A percentile compares a stretch with the other conserved stretches of the same genome.
Conservation (phyloP, 1,140 invertebrate genomes). For the Zaprionus nigranus region DNA sequence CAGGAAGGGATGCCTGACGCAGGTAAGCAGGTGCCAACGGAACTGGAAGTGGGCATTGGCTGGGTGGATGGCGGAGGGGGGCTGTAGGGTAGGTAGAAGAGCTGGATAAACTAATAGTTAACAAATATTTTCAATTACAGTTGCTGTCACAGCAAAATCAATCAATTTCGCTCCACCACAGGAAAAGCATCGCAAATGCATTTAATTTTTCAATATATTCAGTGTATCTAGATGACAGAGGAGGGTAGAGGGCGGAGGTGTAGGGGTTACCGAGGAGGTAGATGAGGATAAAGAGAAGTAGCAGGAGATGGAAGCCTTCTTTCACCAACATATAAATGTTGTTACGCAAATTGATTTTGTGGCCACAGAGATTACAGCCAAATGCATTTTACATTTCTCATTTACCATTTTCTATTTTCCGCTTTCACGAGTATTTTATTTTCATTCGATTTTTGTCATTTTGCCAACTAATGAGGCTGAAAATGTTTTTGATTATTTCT, state of each 20-base stretch:
- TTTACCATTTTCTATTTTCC: slow-evolving; percentile 37
- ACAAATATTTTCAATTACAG: slow-evolving; percentile 80
- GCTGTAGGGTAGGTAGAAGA: too few species aligned
- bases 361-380: slow-evolving; percentile 75
- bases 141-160: slow-evolving; percentile 81
- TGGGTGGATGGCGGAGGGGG: too few species aligned
- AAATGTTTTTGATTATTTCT: slow-evolving; percentile 63
- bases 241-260: too few species aligned
- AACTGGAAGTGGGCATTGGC: slow-evolving; percentile 10
- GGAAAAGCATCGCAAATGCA: slow-evolving; percentile 60
- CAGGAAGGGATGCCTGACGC: slow-evolving; percentile 68
- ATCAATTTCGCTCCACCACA: slow-evolving; percentile 74
- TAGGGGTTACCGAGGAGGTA: not conserved
- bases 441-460: slow-evolving; percentile 33
- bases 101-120: slow-evolving; percentile 69
- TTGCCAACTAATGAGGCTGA: slow-evolving; percentile 69
- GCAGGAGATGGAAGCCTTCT: not conserved
- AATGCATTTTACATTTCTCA: slow-evolving; percentile 65
- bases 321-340: slow-evolving; percentile 55
- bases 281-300: not conserved
- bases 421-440: slow-evolving; percentile 26
- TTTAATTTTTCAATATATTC: slow-evolving; percentile 63
- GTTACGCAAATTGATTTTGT: slow-evolving; percentile 78
- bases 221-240: not conserved
- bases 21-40: slow-evolving; percentile 41